A percentile compares a stretch with the other conserved stretches of the same genome.
Evolutionary conservation across 2,113 vertebrate species (phyloP).

Genomic region (Nothoprocta perdicaria): DNA sequence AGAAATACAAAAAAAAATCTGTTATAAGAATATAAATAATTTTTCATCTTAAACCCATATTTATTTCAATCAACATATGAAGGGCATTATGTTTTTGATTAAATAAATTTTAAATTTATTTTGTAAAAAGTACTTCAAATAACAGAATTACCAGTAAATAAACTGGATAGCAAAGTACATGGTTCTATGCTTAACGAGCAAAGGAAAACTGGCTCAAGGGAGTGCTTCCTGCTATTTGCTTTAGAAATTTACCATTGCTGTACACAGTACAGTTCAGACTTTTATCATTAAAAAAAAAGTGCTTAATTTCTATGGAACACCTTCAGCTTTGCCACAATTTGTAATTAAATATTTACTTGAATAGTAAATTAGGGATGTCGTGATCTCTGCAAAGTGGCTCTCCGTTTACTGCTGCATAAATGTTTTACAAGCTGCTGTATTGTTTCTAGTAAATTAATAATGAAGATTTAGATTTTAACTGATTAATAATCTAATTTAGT

Average conservation of each 20-base stretch:
- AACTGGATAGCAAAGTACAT: neutral
- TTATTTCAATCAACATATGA: neutral
- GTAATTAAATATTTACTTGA: conserved; percentile 79
- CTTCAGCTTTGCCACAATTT: conserved; percentile 59
- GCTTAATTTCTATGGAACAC: conserved; percentile 66
- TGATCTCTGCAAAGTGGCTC: conserved; percentile 68
- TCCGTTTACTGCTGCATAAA: conserved; percentile 78
- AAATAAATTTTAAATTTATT: conserved; percentile 7
- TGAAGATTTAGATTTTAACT: conserved; percentile 78
- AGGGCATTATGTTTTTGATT: neutral
- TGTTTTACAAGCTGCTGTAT: conserved; percentile 79
- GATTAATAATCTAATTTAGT: conserved; percentile 77
- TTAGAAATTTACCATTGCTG: neutral
- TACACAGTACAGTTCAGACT: conserved; percentile 8
- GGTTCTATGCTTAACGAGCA: neutral
- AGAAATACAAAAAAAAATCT: neutral
- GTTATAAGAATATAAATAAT: neutral
- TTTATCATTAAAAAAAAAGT: conserved; percentile 31
- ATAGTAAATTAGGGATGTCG: conserved; percentile 74
- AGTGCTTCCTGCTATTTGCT: neutral
- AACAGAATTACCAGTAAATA: neutral
- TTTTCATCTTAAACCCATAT: neutral
- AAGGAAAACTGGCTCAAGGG: neutral
- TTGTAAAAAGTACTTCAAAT: neutral
- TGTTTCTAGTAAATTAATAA: conserved; percentile 82